Conservation (phyloP, 2,113 vertebrate species). For the Ptilorrhoa leucosticta region DNA sequence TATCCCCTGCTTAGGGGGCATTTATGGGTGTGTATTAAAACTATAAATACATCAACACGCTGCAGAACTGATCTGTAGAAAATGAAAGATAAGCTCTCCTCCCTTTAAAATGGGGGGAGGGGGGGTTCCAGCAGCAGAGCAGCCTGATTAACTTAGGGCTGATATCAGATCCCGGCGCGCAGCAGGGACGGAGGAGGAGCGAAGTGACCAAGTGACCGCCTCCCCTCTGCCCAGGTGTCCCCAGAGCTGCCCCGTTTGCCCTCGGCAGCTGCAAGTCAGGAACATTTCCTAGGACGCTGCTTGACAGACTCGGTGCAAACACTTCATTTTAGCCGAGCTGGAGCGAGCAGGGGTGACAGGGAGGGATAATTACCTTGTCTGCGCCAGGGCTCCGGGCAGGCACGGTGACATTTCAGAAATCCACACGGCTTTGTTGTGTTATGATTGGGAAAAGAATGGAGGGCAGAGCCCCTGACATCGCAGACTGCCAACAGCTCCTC, state of each 20-base stretch:
- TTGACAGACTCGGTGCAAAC: background rate
- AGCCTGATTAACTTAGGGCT: background rate
- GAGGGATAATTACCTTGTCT: slow-evolving; percentile 25
- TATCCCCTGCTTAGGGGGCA: slow-evolving; percentile 75
- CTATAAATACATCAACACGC: slow-evolving; percentile 73
- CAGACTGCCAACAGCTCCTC: background rate
- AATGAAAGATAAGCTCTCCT: slow-evolving; percentile 66
- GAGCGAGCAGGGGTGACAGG: background rate
- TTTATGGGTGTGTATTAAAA: slow-evolving; percentile 76
- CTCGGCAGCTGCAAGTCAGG: background rate
- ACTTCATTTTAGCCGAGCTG: background rate
- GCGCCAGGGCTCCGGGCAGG: background rate
- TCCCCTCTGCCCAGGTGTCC: background rate
- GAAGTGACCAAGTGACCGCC: background rate
- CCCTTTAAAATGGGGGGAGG: slow-evolving; percentile 20
- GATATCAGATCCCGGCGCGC: background rate
- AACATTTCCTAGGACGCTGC: background rate
- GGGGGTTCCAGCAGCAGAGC: slow-evolving; percentile 13
- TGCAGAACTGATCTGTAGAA: slow-evolving; percentile 36
- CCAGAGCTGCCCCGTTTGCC: background rate
- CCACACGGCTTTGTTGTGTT: background rate
- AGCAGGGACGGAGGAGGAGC: background rate
- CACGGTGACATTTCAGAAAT: slow-evolving; percentile 33
- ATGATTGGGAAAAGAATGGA: slow-evolving; percentile 29
- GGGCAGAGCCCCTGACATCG: slow-evolving; percentile 7